Conservation (phyloP, 2,113 vertebrate species). For the Alethe castanea region DNA sequence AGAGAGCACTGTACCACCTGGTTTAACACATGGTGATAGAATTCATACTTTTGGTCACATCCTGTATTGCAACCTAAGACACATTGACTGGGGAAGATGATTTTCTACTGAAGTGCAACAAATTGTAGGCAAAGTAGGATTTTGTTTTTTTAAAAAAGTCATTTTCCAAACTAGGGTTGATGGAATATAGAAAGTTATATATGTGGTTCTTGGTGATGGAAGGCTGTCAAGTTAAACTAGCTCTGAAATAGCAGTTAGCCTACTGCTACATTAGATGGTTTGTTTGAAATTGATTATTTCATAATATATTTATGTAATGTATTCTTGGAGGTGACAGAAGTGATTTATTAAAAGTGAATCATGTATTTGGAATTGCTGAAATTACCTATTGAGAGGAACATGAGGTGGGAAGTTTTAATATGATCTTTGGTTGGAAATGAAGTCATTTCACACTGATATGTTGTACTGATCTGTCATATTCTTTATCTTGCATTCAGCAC, state of each 20-base stretch:
- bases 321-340: slow-evolving; percentile 41
- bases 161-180: background rate
- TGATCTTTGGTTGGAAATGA: slow-evolving; percentile 19
- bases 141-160: background rate
- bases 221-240: slow-evolving; percentile 35
- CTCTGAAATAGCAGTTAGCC: slow-evolving; percentile 35
- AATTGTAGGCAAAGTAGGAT: background rate
- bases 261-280: slow-evolving; percentile 11
- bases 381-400: background rate
- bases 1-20: too few species aligned
- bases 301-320: slow-evolving; percentile 53
- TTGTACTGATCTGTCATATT: slow-evolving; percentile 24
- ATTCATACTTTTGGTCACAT: too few species aligned
- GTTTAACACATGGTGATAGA: too few species aligned
- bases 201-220: slow-evolving; percentile 1
- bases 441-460: background rate
- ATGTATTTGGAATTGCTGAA: slow-evolving; percentile 42
- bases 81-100: background rate
- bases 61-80: too few species aligned
- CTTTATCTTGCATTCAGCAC: background rate
- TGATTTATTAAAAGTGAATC: slow-evolving; percentile 41
- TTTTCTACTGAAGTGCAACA: background rate
- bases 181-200: background rate
- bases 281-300: slow-evolving; percentile 57
- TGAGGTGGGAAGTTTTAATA: slow-evolving; percentile 32